Evolutionary conservation across 2,888 invertebrate genomes (phyloP).

Genomic region (Steinernema scapterisci): DNA sequence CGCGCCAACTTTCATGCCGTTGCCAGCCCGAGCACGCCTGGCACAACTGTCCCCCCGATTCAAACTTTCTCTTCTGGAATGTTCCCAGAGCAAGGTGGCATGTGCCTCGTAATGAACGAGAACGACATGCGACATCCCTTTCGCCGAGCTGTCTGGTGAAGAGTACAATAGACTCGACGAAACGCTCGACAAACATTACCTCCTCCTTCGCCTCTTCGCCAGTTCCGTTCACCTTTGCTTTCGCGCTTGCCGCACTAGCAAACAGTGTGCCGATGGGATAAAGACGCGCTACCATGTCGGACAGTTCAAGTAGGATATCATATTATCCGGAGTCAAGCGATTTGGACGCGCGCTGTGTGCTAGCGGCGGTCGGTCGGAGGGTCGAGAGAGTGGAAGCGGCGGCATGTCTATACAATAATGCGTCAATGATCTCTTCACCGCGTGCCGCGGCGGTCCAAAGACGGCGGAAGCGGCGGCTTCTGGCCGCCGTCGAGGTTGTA

Average conservation of each 20-base stretch:
- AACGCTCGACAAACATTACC: conserved; percentile 12
- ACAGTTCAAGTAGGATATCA: conserved; percentile 29
- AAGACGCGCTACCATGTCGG: conserved; percentile 17
- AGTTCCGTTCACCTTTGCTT: conserved; percentile 31
- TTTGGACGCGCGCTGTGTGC: neutral
- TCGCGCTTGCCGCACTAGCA: conserved; percentile 25
- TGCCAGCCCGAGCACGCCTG: too few relatives aligned
- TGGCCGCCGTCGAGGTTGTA: neutral
- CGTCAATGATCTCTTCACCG: conserved; percentile 3
- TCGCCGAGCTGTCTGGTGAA: neutral
- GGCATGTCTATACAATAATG: neutral
- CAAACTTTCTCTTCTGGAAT: too few relatives aligned
- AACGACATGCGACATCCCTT: neutral
- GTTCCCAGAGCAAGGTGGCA: too few relatives aligned
- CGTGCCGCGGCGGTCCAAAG: neutral
- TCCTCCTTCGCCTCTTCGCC: neutral
- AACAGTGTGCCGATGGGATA: conserved; percentile 19
- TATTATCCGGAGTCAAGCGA: conserved; percentile 6
- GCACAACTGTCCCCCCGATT: too few relatives aligned
- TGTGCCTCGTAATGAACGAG: too few relatives aligned
- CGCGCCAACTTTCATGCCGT: too few relatives aligned
- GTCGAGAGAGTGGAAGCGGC: too few relatives aligned
- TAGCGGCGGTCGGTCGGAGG: neutral
- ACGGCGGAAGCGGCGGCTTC: neutral
- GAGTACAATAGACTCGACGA: neutral